Base-by-base conservation (phyloP, 2,113 vertebrate genomes). In the Cheilinus undulatus region DNA sequence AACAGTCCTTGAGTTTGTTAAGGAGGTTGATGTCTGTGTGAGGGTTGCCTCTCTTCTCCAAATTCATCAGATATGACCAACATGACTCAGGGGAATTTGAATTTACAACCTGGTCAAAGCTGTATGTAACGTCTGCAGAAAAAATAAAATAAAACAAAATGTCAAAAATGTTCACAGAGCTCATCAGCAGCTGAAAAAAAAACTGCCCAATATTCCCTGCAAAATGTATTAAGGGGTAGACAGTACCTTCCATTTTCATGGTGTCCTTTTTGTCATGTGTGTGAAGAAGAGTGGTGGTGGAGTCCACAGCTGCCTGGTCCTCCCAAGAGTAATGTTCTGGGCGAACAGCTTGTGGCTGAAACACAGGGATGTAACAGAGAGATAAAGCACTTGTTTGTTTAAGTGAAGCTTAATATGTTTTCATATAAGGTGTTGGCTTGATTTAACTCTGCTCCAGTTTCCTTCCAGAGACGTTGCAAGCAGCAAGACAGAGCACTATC, bases 31-130 rank as follows among this genome's bases (percentile, higher is more conserved):
- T 42, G 69, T 98, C 95, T 61, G 88, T 94, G 78, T 93, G 91
- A 60, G 95, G 96, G 72, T 92, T 48, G 28, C 95, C 94, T 27
- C 88, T 95, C 87, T 94, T 96, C 88, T 99, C 98, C 40, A 97
- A 72, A 64, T 93, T 95, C 46, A 88, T 89, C 57, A 99, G 93
- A 81, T 94, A 96, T 45, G 82, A 75, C 69, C 94, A 91, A 92
- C 97, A 99, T 0, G 95, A 93, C 89, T 98, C 96, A 0, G 96
- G 96, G 62, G 92, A 96, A 66, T 94, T 96, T 40, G 92, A 90
- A 49, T 88, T 93, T 85, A 96, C 79, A 65, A 97, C 90, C 79
- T 95, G 94, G 73, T 95, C 95, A 46, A 97, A 93, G 76, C 89
- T 94, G 66, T 92, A 95, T 0, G 96, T 96, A 76, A 95, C 93